These are phyloP conservation scores for Drosophila mimica DNA, from an alignment of 2,888 invertebrate genomes.

Conservation along the genomic window DNA sequence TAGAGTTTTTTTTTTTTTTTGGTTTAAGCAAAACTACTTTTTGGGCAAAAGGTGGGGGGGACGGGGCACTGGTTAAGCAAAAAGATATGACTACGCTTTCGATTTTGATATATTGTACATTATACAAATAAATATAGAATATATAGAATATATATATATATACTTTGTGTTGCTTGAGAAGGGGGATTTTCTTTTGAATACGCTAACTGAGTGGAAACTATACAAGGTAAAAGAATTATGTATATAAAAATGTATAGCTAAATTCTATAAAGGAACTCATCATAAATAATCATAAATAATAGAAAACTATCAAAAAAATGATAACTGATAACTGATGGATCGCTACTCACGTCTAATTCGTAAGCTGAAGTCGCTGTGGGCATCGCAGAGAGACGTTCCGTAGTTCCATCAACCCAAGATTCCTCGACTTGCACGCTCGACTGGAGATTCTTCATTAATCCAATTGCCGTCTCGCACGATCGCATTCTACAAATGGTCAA, in stretches of 20 bases:
- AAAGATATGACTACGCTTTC: slow-evolving; percentile 55
- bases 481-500: slow-evolving; percentile 88
- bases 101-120: slow-evolving; percentile 47
- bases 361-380: slow-evolving; percentile 87
- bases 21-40: slow-evolving; percentile 55
- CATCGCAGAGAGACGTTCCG: slow-evolving; percentile 91
- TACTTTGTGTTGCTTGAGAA: slow-evolving; percentile 68
- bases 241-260: slow-evolving; percentile 21
- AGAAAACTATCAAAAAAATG: slow-evolving; percentile 27
- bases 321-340: slow-evolving; percentile 23
- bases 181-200: slow-evolving; percentile 1
- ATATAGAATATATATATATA: slow-evolving; percentile 70
- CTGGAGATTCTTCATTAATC: slow-evolving; percentile 95
- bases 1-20: slow-evolving; percentile 3
- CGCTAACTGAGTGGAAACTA: slow-evolving; percentile 44
- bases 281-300: slow-evolving; percentile 31
- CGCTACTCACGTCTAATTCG: slow-evolving; percentile 85
- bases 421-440: slow-evolving; percentile 94
- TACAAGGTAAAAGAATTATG: slow-evolving; percentile 52
- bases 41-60: slow-evolving; percentile 41
- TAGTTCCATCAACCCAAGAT: slow-evolving; percentile 95
- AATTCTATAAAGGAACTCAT: slow-evolving; percentile 40
- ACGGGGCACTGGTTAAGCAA: slow-evolving; percentile 35
- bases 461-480: slow-evolving; percentile 95
- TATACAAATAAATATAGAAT: slow-evolving; percentile 17